phyloP scores from a whole-genome alignment of 2,113 vertebrate genomes.

The Azemiops feae region DNA sequence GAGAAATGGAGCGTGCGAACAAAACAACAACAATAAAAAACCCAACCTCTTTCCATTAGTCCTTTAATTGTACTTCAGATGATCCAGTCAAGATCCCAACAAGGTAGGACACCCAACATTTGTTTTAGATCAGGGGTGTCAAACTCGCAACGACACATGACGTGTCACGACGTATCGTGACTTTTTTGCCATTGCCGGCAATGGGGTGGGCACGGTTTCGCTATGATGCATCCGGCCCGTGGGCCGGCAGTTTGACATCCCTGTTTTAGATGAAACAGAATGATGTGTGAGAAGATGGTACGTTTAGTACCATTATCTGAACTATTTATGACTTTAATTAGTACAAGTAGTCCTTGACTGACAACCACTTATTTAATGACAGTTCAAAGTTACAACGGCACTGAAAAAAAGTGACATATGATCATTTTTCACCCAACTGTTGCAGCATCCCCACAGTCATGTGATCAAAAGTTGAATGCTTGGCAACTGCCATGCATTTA shows the following conservation, averaged over 20 bases:
- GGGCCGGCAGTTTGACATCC: no score
- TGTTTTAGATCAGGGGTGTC: background rate
- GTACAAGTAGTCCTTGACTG: no score
- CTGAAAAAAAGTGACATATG: no score
- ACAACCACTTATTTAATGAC: no score
- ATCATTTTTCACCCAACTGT: no score
- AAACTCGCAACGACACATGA: no score
- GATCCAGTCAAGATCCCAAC: background rate
- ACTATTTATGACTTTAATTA: no score
- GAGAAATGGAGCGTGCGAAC: background rate
- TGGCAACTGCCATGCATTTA: background rate
- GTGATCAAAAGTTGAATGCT: background rate
- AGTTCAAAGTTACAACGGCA: no score
- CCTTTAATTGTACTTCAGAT: background rate
- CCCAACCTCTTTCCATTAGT: background rate
- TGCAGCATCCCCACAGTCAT: background rate
- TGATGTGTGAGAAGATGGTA: no score
- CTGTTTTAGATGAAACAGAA: background rate
- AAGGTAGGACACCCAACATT: background rate
- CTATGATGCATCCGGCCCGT: no score
- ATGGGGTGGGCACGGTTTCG: fast-evolving
- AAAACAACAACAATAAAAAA: background rate
- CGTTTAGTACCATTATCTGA: no score
- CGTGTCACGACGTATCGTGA: fast-evolving
- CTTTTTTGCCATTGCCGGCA: no score